phyloP scores from a whole-genome alignment of 2,797 vertebrate species.

The Sandelia bainsii region DNA sequence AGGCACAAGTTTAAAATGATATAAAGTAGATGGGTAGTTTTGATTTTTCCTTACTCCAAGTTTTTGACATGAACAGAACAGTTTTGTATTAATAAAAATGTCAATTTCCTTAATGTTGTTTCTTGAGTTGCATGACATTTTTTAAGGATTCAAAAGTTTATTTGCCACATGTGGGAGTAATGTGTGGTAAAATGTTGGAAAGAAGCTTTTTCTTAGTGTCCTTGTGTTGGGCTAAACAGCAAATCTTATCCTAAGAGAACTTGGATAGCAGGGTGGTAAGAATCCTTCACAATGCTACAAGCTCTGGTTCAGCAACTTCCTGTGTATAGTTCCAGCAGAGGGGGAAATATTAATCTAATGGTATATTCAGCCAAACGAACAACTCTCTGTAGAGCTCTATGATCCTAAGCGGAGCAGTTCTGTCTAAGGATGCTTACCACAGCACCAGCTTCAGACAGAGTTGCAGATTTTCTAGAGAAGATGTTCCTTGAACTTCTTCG shows the following conservation, averaged over 20 bases:
- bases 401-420: background rate
- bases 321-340: background rate
- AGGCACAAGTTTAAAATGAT: background rate
- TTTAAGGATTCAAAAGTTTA: background rate
- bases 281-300: slow-evolving; percentile 2
- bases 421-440: background rate
- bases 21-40: background rate
- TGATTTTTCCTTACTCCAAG: background rate
- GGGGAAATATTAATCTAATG: background rate
- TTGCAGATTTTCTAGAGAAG: background rate
- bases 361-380: background rate
- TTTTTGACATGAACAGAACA: background rate
- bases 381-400: background rate
- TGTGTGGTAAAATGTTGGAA: background rate
- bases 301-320: background rate
- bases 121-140: background rate
- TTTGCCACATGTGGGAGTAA: background rate
- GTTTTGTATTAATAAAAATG: background rate
- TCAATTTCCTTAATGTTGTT: background rate
- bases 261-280: background rate
- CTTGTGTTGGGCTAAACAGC: background rate
- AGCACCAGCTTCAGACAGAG: background rate
- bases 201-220: background rate
- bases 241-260: background rate
- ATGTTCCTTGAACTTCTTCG: background rate